Evolutionary conservation across 2,797 vertebrate species (phyloP).

Genomic region (Sebastes paucispinis): DNA sequence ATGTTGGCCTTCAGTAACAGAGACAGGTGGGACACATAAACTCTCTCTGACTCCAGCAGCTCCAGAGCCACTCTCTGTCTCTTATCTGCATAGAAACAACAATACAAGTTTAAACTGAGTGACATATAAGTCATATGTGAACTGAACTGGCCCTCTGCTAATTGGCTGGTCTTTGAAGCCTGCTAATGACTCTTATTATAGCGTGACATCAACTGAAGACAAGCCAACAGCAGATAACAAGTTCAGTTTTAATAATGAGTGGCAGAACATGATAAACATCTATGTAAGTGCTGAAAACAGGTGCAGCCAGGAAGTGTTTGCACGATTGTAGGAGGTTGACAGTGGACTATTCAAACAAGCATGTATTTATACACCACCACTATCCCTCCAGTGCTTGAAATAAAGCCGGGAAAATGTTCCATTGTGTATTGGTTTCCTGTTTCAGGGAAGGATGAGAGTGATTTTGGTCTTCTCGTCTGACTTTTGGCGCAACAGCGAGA

Average conservation of each 20-base stretch:
- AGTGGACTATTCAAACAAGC: neutral
- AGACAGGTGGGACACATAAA: constrained; percentile 93
- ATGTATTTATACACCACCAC: neutral
- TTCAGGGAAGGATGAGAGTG: neutral
- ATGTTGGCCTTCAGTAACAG: constrained; percentile 96
- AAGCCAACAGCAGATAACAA: neutral
- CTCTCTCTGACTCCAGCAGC: constrained; percentile 94
- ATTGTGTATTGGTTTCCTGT: neutral
- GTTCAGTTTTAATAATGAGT: neutral
- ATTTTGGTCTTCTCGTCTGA: neutral
- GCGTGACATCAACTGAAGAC: neutral
- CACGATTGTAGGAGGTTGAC: neutral
- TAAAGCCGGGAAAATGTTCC: neutral
- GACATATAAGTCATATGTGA: neutral
- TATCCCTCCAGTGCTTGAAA: neutral
- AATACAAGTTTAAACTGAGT: neutral
- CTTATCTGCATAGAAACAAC: constrained; percentile 79
- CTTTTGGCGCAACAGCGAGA: neutral
- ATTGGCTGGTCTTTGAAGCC: neutral
- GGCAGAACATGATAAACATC: too few relatives aligned
- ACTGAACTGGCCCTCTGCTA: neutral
- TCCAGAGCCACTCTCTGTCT: constrained; percentile 92
- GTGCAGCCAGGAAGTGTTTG: neutral
- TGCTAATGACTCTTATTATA: neutral
- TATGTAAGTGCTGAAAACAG: neutral